phyloP scores from a whole-genome alignment of 1,140 invertebrate genomes.

The Zaprionus tsacasi region DNA sequence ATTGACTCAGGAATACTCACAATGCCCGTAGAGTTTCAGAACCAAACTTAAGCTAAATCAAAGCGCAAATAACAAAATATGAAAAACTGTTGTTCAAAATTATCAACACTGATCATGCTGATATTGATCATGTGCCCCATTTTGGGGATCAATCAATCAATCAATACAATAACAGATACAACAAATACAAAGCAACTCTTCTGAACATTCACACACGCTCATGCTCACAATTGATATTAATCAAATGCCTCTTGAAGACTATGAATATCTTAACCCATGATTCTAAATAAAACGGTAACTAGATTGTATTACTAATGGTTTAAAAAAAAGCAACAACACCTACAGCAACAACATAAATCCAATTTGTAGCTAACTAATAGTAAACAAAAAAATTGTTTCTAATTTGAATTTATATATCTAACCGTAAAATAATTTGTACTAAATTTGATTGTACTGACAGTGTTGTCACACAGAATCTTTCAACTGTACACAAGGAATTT shows the following conservation, averaged over 20 bases:
- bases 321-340: constrained; percentile 53
- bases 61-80: constrained; percentile 50
- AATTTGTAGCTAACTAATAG: constrained; percentile 81
- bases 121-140: constrained; percentile 16
- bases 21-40: constrained; percentile 41
- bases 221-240: constrained; percentile 84
- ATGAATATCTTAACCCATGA: constrained; percentile 73
- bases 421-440: constrained; percentile 72
- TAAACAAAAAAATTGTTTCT: constrained; percentile 73
- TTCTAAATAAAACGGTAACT: constrained; percentile 67
- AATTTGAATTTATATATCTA: constrained; percentile 68
- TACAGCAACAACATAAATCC: constrained; percentile 51
- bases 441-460: constrained; percentile 42
- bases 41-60: constrained; percentile 23
- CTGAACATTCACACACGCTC: constrained; percentile 84
- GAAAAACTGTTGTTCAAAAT: constrained; percentile 57
- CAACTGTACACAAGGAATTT: constrained; percentile 53
- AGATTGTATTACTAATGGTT: constrained; percentile 76
- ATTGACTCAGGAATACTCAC: constrained; percentile 23
- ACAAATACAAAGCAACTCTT: constrained; percentile 68
- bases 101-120: constrained; percentile 12
- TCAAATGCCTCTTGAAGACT: constrained; percentile 72
- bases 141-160: constrained; percentile 22
- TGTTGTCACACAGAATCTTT: constrained; percentile 39
- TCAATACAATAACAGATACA: constrained; percentile 69